phyloP scores from a whole-genome alignment of 2,797 vertebrate genomes.

The Alauda arvensis region DNA sequence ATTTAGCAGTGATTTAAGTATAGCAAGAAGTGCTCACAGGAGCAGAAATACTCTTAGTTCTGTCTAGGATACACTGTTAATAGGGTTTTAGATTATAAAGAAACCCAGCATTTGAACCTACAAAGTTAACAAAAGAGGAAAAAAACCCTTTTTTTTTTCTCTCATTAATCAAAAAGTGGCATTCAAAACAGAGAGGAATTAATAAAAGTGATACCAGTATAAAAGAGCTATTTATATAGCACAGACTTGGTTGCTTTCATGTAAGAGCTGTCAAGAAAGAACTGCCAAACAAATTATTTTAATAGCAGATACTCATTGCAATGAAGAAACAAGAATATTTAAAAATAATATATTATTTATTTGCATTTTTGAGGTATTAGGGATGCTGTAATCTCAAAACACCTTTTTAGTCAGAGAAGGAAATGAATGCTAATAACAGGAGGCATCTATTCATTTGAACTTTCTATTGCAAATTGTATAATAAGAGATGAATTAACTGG shows the following conservation, averaged over 20 bases:
- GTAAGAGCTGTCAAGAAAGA: background rate
- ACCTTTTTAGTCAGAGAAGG: conserved; percentile 32
- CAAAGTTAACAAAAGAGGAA: background rate
- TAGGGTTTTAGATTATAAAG: background rate
- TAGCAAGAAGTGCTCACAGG: background rate
- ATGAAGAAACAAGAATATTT: background rate
- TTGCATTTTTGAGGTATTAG: conserved; percentile 22
- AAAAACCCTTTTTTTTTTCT: rapidly evolving
- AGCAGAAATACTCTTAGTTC: background rate
- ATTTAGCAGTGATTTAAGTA: background rate
- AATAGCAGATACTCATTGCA: background rate
- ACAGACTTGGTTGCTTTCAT: background rate
- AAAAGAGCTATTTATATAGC: background rate
- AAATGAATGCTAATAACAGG: conserved; percentile 18
- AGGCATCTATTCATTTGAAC: background rate
- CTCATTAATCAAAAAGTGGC: background rate
- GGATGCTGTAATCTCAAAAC: conserved; percentile 16
- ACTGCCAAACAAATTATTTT: background rate
- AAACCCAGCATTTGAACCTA: background rate
- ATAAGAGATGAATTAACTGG: background rate
- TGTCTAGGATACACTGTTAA: background rate
- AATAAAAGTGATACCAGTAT: background rate
- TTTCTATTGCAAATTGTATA: background rate
- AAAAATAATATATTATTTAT: conserved; percentile 33
- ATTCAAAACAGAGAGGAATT: background rate